These are phyloP conservation scores for Eulemur rubriventer DNA, from an alignment of 2,797 vertebrate species.

Conservation along the genomic window DNA sequence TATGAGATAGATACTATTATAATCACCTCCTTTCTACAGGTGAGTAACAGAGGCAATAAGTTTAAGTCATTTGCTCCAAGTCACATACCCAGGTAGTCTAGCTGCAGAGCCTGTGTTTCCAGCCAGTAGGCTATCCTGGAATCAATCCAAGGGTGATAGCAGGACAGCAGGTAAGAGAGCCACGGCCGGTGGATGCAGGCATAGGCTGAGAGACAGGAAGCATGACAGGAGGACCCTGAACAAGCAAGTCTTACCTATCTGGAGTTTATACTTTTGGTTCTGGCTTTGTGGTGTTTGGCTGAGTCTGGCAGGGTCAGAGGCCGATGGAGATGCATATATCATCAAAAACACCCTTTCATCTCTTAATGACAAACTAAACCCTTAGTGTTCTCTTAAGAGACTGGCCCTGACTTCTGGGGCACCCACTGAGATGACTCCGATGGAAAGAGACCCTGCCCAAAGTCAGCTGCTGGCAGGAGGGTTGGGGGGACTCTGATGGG, in stretches of 20 bases:
- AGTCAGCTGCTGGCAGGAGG: background rate
- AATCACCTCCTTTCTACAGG: background rate
- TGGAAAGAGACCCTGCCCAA: background rate
- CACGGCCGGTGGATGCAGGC: background rate
- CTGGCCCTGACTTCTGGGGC: background rate
- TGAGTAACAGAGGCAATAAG: background rate
- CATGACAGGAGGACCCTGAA: background rate
- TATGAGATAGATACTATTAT: background rate
- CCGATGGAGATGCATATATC: background rate
- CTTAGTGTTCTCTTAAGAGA: background rate
- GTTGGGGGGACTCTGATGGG: rapidly evolving
- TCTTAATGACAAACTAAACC: background rate
- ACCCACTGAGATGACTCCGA: background rate
- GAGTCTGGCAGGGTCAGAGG: background rate
- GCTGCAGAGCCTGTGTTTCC: background rate
- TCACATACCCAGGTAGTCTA: background rate
- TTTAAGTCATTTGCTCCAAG: background rate
- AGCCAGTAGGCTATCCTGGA: background rate
- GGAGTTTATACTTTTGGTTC: background rate
- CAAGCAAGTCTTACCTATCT: background rate
- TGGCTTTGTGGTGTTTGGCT: background rate
- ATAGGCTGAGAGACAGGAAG: background rate
- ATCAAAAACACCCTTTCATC: background rate
- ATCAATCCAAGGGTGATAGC: background rate
- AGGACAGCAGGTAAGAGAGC: background rate